Base-by-base conservation (phyloP, 2,888 invertebrate genomes). In the Cheilosia vulpina region DNA sequence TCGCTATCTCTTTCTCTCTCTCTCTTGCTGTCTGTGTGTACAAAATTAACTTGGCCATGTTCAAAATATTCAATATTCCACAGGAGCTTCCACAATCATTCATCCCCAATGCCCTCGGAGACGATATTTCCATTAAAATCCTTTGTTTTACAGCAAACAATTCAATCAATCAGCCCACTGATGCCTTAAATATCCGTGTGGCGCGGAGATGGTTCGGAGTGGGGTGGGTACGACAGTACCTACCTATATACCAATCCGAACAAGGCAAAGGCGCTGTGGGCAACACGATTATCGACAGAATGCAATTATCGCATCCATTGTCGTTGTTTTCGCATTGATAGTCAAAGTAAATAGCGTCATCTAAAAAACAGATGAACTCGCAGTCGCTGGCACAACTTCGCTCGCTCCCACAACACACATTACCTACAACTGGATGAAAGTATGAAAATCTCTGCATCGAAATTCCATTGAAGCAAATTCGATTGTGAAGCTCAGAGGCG, bases 131-230 rank as follows among this genome's bases (percentile, higher is more conserved):
- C 83, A 87, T 87, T 87, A 87, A 87, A 87, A 87, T 68, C 87
- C 81, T 84, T 87, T 87, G 87, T 87, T 71, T 80, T 66, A 73
- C 63, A 69, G 78, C 87, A 84, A 87, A 87, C 87, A 87, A 87
- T 87, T 87, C 87, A 87, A 87, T 87, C 87, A 87, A 84, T 87
- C 87, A 87, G 83, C 75, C 79, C 68, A 73, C 65, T 76, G 87
- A 87, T 87, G 81, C 84, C 84, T 84, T 71, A 84, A 80, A 84
- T 80, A 87, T 81, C 81, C 68, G 76, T 71, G 57, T 60, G 31
- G 31, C 62, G 21, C 2, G 57, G 45, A 2, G 52, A 38, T 7
- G 52, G 17, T 4, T 38, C 13, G 21, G 24, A 1, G 43, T 31
- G 31, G 19, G 19, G 50, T 11, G 2, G 11, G 13, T 4, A n/a